A percentile compares a stretch with the other conserved stretches of the same genome.
Conservation (phyloP, 2,797 vertebrate genomes). For the Urosaurus nigricauda region DNA sequence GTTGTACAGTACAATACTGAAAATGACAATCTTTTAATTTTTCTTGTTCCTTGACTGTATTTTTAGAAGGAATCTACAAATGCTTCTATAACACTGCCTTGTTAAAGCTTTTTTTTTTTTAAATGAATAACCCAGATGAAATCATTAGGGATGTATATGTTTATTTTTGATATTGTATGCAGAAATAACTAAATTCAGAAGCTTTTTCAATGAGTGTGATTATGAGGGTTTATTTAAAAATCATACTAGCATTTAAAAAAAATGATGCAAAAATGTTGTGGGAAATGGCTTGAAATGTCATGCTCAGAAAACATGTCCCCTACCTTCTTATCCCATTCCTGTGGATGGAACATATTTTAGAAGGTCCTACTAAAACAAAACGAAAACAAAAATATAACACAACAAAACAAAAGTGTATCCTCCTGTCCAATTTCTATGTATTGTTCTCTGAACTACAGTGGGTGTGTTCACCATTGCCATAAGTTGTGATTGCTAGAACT, state of each 20-base stretch:
- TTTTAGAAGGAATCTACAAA: slow-evolving; percentile 2
- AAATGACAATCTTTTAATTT: neutral
- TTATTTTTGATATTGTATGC: neutral
- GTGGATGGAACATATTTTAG: neutral
- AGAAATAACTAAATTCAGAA: no score
- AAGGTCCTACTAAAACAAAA: no score
- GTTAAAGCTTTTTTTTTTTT: neutral
- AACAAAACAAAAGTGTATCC: no score
- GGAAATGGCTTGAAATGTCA: no score
- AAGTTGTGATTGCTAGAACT: no score
- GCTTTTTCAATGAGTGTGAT: neutral
- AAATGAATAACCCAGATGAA: no score
- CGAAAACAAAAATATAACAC: no score
- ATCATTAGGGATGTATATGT: neutral
- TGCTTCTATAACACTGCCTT: neutral
- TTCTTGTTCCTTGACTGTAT: neutral
- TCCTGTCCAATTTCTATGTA: no score
- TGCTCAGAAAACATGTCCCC: neutral
- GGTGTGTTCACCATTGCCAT: no score
- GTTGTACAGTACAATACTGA: slow-evolving; percentile 36
- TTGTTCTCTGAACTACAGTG: no score
- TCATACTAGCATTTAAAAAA: neutral
- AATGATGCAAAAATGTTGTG: neutral
- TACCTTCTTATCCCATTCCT: neutral
- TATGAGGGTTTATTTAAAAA: neutral